A percentile compares a stretch with the other conserved stretches of the same genome.
Evolutionary conservation across 1,140 invertebrate genomes (phyloP).

Genomic region (Drosophila mojavensis): DNA sequence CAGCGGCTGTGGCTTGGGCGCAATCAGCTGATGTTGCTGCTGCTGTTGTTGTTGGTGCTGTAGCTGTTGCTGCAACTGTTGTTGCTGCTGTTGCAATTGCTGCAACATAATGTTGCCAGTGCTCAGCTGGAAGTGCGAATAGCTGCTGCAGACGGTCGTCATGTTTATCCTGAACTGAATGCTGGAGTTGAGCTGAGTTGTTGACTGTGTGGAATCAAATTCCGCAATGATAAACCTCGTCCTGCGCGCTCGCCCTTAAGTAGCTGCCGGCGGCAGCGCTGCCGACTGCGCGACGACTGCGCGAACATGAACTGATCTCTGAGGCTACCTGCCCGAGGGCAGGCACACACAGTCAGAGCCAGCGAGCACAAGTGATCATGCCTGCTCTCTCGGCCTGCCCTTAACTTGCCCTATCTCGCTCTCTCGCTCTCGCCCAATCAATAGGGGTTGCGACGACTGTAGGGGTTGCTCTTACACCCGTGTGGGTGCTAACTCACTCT

Average conservation of each 20-base stretch:
- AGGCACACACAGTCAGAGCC: not conserved
- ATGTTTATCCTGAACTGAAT: constrained; percentile 32
- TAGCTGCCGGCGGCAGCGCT: constrained; percentile 29
- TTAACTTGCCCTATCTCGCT: not conserved
- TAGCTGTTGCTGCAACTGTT: constrained; percentile 42
- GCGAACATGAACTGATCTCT: not conserved
- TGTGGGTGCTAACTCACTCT: constrained; percentile 22
- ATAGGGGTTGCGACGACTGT: constrained; percentile 24
- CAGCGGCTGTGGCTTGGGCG: constrained; percentile 63
- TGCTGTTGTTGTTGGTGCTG: constrained; percentile 72
- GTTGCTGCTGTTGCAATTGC: constrained; percentile 50
- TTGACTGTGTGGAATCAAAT: constrained; percentile 82
- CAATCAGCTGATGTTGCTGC: constrained; percentile 75
- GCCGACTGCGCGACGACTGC: constrained; percentile 26
- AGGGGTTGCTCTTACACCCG: constrained; percentile 30
- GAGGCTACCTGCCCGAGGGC: constrained; percentile 41
- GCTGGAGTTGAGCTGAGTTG: constrained; percentile 13
- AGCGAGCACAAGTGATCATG: constrained; percentile 43
- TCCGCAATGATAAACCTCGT: constrained; percentile 83
- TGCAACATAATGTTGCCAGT: constrained; percentile 70
- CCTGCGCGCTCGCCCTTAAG: constrained; percentile 67
- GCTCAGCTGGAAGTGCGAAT: constrained; percentile 73
- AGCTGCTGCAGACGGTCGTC: constrained; percentile 75
- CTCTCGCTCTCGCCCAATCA: not conserved
- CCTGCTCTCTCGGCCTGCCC: not conserved